Base-by-base conservation (phyloP, 2,888 invertebrate genomes). In the Neoitamus cyanurus region DNA sequence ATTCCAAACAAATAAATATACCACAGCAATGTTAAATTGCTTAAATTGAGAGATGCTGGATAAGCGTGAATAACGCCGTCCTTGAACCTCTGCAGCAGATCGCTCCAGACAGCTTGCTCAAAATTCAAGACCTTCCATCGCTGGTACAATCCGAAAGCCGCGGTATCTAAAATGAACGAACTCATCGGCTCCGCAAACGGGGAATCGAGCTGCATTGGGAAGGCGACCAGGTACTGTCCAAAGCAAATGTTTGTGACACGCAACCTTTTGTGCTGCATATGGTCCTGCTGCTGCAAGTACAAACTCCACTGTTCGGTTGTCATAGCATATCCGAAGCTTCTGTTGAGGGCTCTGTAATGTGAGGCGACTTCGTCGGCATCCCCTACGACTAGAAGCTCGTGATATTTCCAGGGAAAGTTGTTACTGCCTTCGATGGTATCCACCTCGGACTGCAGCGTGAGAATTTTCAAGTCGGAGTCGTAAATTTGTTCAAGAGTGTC, bases 191-290 rank as follows among this genome's bases (percentile, higher is more conserved):
- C 68, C 77, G 88, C 87, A 70, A 88, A 88, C 11, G 88, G 88
- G 7, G 89, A 88, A 34, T 88, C 88, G 4, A 58, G 58, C 6
- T 88, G 87, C 86, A 88, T 80, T 3, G 88, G 77, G 83, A 88
- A 88, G 5, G 88, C 88, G n/a, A 88, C 82, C 0, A 88, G 88
- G 31, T 88, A 83, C 0, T 88, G 88, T 1, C 87, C 87, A 5
- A 88, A 85, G n/a, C 88, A 87, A 69, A 88, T 88, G 5, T 85
- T 85, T 0, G 87, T 87, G 0, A 86, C 58, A 30, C 87, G 88
- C 5, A 87, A 86, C 1, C 87, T 75, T 4, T 88, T 88, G 6
- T 85, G 85, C 13, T 83, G 28, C 75, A 88, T 83, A 82, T 87
- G 87, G 2, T 37, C 37, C 84, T 89, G 88, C 68, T 89, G 89